Percentiles rank a stretch among this genome's conserved stretches.
Conservation (phyloP, 2,113 vertebrate species). For the Irena cyanogastra region DNA sequence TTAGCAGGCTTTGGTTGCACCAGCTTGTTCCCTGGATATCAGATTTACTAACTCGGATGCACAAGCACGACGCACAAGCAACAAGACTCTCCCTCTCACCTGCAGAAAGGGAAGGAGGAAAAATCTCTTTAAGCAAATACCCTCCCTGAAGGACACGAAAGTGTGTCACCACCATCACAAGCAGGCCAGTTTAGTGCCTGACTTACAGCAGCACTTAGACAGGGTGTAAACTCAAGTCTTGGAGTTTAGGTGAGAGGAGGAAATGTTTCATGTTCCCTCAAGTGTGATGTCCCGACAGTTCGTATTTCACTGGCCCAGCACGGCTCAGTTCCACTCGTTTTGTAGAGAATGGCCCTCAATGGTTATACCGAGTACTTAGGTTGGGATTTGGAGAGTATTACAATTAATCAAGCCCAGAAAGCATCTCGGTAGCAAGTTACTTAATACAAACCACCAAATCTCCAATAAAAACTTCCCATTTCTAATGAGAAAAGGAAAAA, state of each 20-base stretch:
- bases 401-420: neutral
- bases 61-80: neutral
- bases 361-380: fast-evolving
- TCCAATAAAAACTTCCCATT: neutral
- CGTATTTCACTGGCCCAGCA: neutral
- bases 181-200: fast-evolving
- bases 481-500: neutral
- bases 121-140: neutral
- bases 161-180: neutral
- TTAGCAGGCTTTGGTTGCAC: neutral
- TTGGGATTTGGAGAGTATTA: neutral
- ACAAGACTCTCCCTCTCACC: neutral
- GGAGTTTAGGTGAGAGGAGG: neutral
- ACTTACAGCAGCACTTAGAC: neutral
- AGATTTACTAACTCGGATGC: neutral
- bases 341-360: neutral
- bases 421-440: neutral
- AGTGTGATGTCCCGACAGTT: neutral
- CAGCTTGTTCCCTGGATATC: neutral
- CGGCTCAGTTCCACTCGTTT: neutral
- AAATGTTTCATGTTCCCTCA: neutral
- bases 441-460: neutral
- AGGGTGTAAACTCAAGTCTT: neutral
- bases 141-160: neutral
- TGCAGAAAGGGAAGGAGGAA: neutral